phyloP scores from a whole-genome alignment of 2,888 invertebrate species.

The Erannis defoliaria region DNA sequence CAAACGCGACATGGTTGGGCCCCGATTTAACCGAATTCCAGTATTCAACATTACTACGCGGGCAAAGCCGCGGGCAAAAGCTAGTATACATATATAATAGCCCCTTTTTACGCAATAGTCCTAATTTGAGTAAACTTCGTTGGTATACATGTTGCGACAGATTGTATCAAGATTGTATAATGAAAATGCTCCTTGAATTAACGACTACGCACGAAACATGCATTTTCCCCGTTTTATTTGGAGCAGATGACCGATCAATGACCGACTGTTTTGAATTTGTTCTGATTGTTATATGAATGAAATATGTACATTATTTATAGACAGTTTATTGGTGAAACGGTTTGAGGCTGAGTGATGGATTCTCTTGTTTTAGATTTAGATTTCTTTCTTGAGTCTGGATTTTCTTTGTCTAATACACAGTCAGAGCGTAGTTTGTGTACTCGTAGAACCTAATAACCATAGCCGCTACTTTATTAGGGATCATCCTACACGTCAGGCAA shows the following conservation, averaged over 20 bases:
- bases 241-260: conserved; percentile 12
- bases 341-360: conserved; percentile 5
- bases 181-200: conserved; percentile 2
- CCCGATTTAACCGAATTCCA: background rate
- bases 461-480: too few relatives aligned
- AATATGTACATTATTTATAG: conserved; percentile 16
- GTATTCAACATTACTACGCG: background rate
- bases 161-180: conserved; percentile 6
- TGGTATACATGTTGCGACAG: background rate
- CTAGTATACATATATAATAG: too few relatives aligned
- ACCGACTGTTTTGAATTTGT: conserved; percentile 10
- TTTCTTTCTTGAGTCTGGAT: background rate
- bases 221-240: background rate
- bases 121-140: background rate
- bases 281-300: conserved; percentile 13
- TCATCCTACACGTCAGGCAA: too few relatives aligned
- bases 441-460: too few relatives aligned
- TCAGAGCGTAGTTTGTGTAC: too few relatives aligned
- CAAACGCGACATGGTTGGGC: too few relatives aligned
- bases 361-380: conserved; percentile 7
- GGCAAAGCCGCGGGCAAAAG: too few relatives aligned
- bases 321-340: conserved; percentile 17
- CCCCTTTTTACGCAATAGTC: background rate
- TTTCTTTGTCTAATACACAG: background rate
- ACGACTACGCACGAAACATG: background rate